Evolutionary conservation across 2,888 invertebrate genomes (phyloP).

Genomic region (Cylindroiulus punctatus): DNA sequence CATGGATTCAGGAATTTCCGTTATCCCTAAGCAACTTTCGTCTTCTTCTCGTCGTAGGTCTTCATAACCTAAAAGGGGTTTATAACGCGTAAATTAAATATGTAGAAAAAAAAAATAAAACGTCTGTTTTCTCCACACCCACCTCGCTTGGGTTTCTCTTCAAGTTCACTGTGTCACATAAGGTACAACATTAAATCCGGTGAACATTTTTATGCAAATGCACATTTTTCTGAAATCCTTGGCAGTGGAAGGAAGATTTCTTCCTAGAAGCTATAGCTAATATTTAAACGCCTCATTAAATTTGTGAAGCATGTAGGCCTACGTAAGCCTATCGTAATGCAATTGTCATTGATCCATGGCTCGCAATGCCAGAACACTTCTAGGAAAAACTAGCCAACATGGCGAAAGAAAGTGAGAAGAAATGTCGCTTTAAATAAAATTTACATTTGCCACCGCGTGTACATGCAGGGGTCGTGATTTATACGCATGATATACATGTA

Average conservation of each 20-base stretch:
- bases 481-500: neutral
- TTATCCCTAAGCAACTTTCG: slow-evolving; percentile 40
- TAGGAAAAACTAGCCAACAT: neutral
- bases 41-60: slow-evolving; percentile 3
- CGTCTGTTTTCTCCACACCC: neutral
- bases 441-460: neutral
- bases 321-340: slow-evolving; percentile 46
- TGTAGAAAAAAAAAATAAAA: neutral
- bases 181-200: neutral
- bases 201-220: neutral
- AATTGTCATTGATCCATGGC: slow-evolving; percentile 45
- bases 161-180: neutral
- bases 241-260: neutral
- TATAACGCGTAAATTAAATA: neutral
- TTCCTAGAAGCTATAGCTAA: slow-evolving; percentile 18
- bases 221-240: neutral
- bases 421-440: neutral
- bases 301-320: slow-evolving; percentile 21
- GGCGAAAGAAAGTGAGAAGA: neutral
- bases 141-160: neutral
- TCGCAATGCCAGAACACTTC: neutral
- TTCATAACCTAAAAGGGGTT: neutral
- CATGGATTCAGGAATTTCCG: slow-evolving; percentile 47
- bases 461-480: neutral
- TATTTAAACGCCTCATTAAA: slow-evolving; percentile 50